Evolutionary conservation across 2,797 vertebrate species (phyloP), one percentile per base, ranked within the genome.

Genomic region (Carduelis carduelis): DNA sequence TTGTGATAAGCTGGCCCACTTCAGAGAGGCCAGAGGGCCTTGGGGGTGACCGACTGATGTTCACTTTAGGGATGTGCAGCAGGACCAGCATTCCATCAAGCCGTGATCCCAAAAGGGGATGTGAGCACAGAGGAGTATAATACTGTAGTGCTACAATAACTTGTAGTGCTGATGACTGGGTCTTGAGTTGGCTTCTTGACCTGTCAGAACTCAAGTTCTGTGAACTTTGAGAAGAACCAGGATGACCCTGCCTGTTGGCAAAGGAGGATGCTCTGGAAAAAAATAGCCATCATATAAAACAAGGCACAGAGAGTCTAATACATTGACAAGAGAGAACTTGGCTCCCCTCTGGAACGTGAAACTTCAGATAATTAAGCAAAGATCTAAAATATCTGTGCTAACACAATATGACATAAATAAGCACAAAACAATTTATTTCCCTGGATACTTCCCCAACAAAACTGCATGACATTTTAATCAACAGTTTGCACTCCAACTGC

Each of bases 21-120:
- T 57, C 8, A 23, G 30, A 68, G 11, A 53, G 21, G 30, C 35
- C 24, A 57, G n/a, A 3, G 8, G 6, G 15, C 15, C 14, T 74
- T 28, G 28, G 12, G 4, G 6, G 6, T 76, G 35, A 27, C 28
- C 0, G 0, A 1, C 6, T 43, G 22, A 26, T 34, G 2, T 43
- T 88, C 3, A 1, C 13, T 49, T 55, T 27, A 70, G 41, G 26
- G 24, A 26, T 49, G 11, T 41, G 19, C 56, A 77, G 15, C 20
- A 80, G 49, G 17, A 63, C 35, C 41, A 74, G 9, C 18, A 26
- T 68, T 90, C 39, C 9, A 3, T 5, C 3, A 0, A 21, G 6
- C 4, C 30, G 23, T 7, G 32, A 32, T 52, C 64, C 15, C 34
- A 63, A 57, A 66, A 65, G 2, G 8, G 3, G 6, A 39, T 37